Evolutionary conservation across 2,888 invertebrate genomes (phyloP), one percentile per base, ranked within the genome.

Genomic region (Tortricodes alternella): DNA sequence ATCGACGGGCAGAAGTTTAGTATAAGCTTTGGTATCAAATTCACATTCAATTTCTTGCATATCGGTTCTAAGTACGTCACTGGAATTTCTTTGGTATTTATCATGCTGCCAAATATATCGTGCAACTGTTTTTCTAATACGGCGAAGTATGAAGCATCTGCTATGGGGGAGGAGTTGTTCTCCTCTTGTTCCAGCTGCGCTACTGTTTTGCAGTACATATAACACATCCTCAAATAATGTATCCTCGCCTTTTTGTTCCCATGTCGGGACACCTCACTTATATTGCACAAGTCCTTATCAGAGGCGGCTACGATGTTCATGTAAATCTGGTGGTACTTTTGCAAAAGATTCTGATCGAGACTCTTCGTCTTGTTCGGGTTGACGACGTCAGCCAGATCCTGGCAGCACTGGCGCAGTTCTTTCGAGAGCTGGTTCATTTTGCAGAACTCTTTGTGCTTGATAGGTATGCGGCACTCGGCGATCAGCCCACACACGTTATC

Each of bases 1-100:
- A 94, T 91, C 6, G 92, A 93, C 0, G 95, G 95, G 63, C 95
- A 95, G 69, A 94, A 94, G 76, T 94, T 95, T 2, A 94, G 80
- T 2, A 95, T 92, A 8, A 96, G 92, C 64, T 94, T 94, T 65
- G 95, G 94, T 44, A 95, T 92, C 49, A 95, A 89, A 87, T 96
- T 95, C 1, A 96, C 91, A 73, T 95, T 94, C 13, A 96, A 77
- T 64, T 93, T 93, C 24, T 92, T 91, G 58, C 95, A 95, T 66
- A 94, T 92, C 0, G 91, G 83, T 71, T 96, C 96, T 53, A 96
- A 92, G 68, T 93, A 92, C 1, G 93, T 85, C 0, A 95, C 94
- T 2, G 94, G 93, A 50, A 94, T 83, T 56, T 94, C 91, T 65
- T 93, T 91, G 58, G 93, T 92, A 67, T 95, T 95, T 58, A 96